These are phyloP conservation scores for human (Homo sapiens) DNA, from an alignment of 2,113 vertebrate species.

Conservation along the genomic window DNA sequence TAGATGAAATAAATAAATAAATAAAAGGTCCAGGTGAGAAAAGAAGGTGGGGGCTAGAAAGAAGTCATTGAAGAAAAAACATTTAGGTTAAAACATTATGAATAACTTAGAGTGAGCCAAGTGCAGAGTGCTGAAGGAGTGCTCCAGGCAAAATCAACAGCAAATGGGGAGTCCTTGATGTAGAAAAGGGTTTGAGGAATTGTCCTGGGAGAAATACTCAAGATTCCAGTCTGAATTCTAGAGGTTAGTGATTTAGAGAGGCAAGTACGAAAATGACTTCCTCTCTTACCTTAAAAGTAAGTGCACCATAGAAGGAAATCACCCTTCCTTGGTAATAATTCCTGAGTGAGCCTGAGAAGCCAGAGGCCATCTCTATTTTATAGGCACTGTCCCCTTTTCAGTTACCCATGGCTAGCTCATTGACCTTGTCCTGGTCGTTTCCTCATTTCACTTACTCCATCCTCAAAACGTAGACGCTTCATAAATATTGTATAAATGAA, in stretches of 20 bases:
- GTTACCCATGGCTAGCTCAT: background rate
- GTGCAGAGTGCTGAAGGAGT: background rate
- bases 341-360: background rate
- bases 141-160: background rate
- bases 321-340: background rate
- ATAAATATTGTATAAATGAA: background rate
- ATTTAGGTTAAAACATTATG: background rate
- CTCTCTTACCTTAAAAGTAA: background rate
- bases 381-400: background rate
- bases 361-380: background rate
- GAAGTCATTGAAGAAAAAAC: background rate
- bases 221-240: background rate
- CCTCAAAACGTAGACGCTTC: background rate
- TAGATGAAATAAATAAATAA: background rate
- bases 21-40: background rate
- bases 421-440: background rate
- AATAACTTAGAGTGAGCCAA: background rate
- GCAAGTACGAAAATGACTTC: background rate
- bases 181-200: background rate
- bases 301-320: background rate
- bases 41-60: background rate
- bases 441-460: background rate
- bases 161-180: background rate
- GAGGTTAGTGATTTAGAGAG: background rate
- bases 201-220: background rate